Evolutionary conservation across 1,140 invertebrate genomes (phyloP).

Genomic region (Zaprionus africanus): DNA sequence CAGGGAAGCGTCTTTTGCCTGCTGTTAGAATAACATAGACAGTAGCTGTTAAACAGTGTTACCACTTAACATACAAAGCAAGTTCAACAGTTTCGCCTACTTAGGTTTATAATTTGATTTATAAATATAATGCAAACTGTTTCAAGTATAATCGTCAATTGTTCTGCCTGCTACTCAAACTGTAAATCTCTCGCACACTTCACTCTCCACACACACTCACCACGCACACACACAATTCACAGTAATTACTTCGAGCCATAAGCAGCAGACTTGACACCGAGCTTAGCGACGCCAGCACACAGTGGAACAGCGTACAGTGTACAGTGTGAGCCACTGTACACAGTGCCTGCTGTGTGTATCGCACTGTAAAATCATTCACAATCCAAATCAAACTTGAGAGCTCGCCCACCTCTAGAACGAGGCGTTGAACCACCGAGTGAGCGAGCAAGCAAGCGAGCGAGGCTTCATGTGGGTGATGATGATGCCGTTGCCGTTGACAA

Average conservation of each 20-base stretch:
- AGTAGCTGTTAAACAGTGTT: neutral
- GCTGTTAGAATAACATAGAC: neutral
- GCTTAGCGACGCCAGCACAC: neutral
- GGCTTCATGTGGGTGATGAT: conserved; percentile 3
- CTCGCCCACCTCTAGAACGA: conserved; percentile 75
- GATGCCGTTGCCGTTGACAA: neutral
- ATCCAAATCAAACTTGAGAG: conserved; percentile 79
- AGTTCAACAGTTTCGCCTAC: neutral
- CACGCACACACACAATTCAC: neutral
- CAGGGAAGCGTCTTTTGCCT: neutral
- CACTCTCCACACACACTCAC: neutral
- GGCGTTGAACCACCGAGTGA: conserved; percentile 67
- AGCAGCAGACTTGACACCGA: conserved; percentile 4
- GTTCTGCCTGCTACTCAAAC: conserved; percentile 8
- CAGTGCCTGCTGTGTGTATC: conserved; percentile 11
- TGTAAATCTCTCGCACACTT: conserved; percentile 4
- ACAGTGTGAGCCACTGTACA: neutral
- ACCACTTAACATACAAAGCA: neutral
- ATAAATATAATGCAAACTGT: neutral
- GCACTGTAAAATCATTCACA: conserved; percentile 61
- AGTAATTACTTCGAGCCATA: conserved; percentile 6
- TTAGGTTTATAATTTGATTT: neutral
- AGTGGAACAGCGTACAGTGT: conserved; percentile 7
- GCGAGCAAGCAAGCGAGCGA: neutral
- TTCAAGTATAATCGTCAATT: neutral